phyloP scores from a whole-genome alignment of 2,888 invertebrate genomes.

The Agapetus fuscipes region DNA sequence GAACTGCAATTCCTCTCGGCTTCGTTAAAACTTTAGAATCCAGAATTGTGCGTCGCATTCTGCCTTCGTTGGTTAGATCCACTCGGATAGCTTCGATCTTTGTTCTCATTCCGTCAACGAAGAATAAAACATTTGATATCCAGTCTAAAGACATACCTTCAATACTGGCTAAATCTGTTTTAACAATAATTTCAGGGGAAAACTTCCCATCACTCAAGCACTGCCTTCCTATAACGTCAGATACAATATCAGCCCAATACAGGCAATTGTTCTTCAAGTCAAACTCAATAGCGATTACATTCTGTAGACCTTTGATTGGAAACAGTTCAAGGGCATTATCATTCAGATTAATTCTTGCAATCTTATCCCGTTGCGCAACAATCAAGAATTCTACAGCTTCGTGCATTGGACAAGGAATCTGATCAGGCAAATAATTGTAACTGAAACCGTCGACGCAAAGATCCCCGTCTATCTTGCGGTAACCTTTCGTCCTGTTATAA shows the following conservation, averaged over 20 bases:
- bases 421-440: conserved; percentile 59
- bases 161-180: conserved; percentile 65
- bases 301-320: conserved; percentile 61
- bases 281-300: conserved; percentile 80
- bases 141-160: conserved; percentile 88
- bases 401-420: conserved; percentile 57
- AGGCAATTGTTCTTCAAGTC: conserved; percentile 77
- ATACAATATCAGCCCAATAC: conserved; percentile 80
- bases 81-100: conserved; percentile 76
- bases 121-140: conserved; percentile 78
- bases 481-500: conserved; percentile 77
- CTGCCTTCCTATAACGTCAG: conserved; percentile 68
- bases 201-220: conserved; percentile 54
- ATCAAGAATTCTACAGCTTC: conserved; percentile 68
- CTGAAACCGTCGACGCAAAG: conserved; percentile 66
- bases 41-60: conserved; percentile 70
- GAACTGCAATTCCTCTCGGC: conserved; percentile 74
- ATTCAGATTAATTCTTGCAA: conserved; percentile 59
- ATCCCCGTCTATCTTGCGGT: conserved; percentile 76
- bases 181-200: conserved; percentile 60
- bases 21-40: conserved; percentile 55
- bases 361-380: conserved; percentile 67
- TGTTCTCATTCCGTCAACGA: conserved; percentile 70
- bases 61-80: conserved; percentile 44
- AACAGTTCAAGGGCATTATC: conserved; percentile 50